Percentiles rank a stretch among this genome's conserved stretches.
phyloP scores from a whole-genome alignment of 2,797 vertebrate genomes.

The Psittacula echo region DNA sequence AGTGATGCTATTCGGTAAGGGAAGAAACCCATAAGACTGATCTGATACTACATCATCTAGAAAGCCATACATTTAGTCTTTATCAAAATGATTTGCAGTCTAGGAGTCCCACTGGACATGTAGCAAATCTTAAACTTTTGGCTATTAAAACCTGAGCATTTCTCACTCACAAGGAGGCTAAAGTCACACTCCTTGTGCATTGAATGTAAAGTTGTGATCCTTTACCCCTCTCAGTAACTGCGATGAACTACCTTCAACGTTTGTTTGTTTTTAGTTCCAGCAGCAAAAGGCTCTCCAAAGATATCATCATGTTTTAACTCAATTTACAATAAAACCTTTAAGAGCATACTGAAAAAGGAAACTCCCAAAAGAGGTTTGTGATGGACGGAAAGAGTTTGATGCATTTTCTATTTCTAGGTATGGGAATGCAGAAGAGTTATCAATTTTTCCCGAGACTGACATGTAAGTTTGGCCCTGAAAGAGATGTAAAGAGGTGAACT shows the following conservation, averaged over 20 bases:
- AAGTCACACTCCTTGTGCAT: neutral
- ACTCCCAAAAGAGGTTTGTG: constrained; percentile 40
- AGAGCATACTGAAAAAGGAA: constrained; percentile 20
- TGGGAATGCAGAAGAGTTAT: neutral
- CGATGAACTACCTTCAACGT: neutral
- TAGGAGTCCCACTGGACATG: neutral
- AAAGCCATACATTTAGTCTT: neutral
- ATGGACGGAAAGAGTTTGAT: constrained; percentile 25
- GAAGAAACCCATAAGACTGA: neutral
- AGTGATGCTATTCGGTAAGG: neutral
- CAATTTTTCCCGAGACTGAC: neutral
- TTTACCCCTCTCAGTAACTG: neutral
- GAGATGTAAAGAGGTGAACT: constrained; percentile 8
- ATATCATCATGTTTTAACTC: neutral
- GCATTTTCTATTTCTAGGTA: constrained; percentile 40
- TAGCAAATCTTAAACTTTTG: neutral
- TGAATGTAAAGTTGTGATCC: neutral
- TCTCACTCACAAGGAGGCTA: neutral
- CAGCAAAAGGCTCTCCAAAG: neutral
- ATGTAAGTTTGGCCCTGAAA: constrained; percentile 1
- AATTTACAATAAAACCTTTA: constrained; percentile 32
- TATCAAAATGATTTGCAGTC: neutral
- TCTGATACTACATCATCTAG: neutral
- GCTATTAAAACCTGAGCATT: neutral
- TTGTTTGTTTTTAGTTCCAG: neutral